phyloP scores from a whole-genome alignment of 2,888 invertebrate genomes.

The Drosophila mimica region DNA sequence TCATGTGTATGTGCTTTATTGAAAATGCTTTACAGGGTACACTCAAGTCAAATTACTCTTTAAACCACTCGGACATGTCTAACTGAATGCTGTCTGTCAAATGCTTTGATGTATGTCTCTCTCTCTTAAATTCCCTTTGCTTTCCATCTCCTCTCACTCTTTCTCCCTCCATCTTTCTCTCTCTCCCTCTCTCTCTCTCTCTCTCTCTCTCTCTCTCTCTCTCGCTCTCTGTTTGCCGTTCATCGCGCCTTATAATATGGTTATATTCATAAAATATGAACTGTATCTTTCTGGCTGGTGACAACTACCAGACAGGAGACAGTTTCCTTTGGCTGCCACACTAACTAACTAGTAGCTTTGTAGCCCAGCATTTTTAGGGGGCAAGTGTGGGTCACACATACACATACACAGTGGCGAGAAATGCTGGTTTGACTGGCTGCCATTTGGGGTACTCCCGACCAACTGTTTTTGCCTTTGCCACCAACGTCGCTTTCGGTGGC shows the following conservation, averaged over 20 bases:
- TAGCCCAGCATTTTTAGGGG: slow-evolving; percentile 49
- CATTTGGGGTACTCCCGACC: slow-evolving; percentile 37
- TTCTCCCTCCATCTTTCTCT: background rate
- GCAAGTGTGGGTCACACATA: slow-evolving; percentile 60
- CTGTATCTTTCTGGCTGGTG: slow-evolving; percentile 42
- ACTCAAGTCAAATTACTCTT: background rate
- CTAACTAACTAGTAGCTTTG: slow-evolving; percentile 68
- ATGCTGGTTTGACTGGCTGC: slow-evolving; percentile 58
- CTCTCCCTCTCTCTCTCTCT: background rate
- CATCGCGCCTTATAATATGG: slow-evolving; percentile 72
- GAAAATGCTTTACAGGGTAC: slow-evolving; percentile 26
- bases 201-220: slow-evolving; percentile 6
- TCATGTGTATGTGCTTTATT: background rate
- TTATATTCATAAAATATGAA: slow-evolving; percentile 78
- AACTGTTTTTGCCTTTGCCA: slow-evolving; percentile 14
- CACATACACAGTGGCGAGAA: background rate
- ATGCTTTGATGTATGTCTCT: slow-evolving; percentile 69
- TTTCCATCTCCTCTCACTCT: slow-evolving; percentile 4
- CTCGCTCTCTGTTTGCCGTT: slow-evolving; percentile 44
- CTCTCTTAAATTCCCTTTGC: slow-evolving; percentile 50
- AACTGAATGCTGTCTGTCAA: slow-evolving; percentile 53
- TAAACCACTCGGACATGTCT: slow-evolving; percentile 32
- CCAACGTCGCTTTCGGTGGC: slow-evolving; percentile 50
- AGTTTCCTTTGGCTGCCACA: slow-evolving; percentile 44
- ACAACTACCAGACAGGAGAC: slow-evolving; percentile 56